phyloP scores from a whole-genome alignment of 2,113 vertebrate genomes.

The Alligator sinensis region DNA sequence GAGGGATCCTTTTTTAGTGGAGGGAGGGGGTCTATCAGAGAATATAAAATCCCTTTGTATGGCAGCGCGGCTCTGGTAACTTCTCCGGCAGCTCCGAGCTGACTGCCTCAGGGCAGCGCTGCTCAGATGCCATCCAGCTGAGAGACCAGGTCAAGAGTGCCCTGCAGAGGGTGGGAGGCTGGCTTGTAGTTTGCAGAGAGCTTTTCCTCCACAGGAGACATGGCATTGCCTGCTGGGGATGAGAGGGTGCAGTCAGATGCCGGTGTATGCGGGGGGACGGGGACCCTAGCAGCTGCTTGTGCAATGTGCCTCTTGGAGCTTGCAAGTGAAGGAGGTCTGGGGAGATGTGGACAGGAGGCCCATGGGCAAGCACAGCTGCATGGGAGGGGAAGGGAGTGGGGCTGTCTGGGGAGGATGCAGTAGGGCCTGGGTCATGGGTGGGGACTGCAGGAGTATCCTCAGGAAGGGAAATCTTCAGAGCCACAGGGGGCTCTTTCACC shows the following conservation, averaged over 20 bases:
- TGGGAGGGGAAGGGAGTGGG: neutral
- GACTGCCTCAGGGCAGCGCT: too few species aligned
- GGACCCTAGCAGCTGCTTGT: neutral
- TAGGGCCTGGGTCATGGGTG: neutral
- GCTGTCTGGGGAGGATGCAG: neutral
- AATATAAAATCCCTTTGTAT: accelerated
- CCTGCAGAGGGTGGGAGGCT: accelerated
- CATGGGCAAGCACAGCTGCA: neutral
- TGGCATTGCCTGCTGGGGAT: neutral
- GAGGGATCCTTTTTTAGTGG: neutral
- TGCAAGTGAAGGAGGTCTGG: neutral
- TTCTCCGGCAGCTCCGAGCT: accelerated
- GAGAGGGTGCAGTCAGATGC: too few species aligned
- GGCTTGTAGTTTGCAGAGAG: too few species aligned
- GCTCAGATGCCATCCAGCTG: neutral
- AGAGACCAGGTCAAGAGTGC: accelerated
- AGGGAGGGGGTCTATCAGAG: neutral
- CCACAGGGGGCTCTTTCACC: neutral
- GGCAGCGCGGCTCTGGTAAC: neutral
- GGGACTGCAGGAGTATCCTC: neutral
- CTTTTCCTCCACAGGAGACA: too few species aligned
- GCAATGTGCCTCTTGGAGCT: neutral
- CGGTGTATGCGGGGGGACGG: neutral
- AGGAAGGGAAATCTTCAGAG: neutral
- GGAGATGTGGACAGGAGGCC: neutral